Percentiles rank a stretch among this genome's conserved stretches.
These are phyloP conservation scores for Oasisia sp. DNA, from an alignment of 2,888 invertebrate genomes.

Conservation along the genomic window DNA sequence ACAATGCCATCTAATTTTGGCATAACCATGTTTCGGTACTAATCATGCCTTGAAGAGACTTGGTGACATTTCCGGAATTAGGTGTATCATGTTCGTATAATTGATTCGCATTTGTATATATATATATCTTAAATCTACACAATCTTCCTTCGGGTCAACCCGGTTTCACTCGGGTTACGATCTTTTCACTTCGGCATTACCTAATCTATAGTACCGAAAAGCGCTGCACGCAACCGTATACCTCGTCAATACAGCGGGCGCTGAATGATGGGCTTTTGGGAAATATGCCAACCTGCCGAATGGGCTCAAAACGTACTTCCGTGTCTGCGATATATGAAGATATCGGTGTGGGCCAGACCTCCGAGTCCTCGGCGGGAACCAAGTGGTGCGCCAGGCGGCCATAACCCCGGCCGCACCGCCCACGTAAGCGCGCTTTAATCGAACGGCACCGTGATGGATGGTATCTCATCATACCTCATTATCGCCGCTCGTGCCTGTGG, in stretches of 20 bases:
- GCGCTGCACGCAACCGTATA: not conserved
- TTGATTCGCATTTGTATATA: too few relatives aligned
- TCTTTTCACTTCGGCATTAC: too few relatives aligned
- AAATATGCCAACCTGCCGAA: not conserved
- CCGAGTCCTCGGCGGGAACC: not conserved
- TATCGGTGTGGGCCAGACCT: not conserved
- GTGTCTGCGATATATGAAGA: not conserved
- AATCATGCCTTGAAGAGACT: too few relatives aligned
- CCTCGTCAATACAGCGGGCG: not conserved
- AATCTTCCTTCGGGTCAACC: too few relatives aligned
- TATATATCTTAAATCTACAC: too few relatives aligned
- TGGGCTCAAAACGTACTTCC: not conserved
- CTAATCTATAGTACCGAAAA: not conserved
- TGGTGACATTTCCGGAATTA: too few relatives aligned
- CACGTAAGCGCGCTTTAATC: not conserved
- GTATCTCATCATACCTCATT: not conserved
- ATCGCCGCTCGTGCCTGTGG: not conserved
- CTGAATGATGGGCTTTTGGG: not conserved
- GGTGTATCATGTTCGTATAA: too few relatives aligned
- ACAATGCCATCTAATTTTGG: too few relatives aligned
- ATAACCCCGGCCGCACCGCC: not conserved
- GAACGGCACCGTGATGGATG: not conserved
- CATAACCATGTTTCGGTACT: too few relatives aligned
- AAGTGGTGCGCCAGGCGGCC: not conserved
- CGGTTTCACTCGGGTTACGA: too few relatives aligned